Percentiles rank a stretch among this genome's conserved stretches.
Evolutionary conservation across 1,140 invertebrate genomes (phyloP).

Genomic region (Sycophila sp.): DNA sequence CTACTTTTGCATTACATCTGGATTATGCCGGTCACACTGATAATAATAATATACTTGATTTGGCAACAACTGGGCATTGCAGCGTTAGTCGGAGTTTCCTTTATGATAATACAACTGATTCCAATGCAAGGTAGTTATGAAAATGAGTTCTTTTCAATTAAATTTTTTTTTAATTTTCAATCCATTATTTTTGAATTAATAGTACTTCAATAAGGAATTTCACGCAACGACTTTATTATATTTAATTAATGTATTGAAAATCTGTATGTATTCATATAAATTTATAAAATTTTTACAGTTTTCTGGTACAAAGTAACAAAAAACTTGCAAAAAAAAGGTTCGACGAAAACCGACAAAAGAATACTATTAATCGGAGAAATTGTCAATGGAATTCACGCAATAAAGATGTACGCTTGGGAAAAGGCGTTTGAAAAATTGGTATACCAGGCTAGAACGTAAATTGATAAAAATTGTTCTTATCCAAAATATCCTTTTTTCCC

Average conservation of each 20-base stretch:
- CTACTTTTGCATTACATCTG: constrained; percentile 71
- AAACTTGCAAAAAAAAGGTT: neutral
- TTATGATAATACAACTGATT: constrained; percentile 74
- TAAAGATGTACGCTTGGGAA: constrained; percentile 23
- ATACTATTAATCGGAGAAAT: neutral
- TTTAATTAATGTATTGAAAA: neutral
- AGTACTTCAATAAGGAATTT: no score
- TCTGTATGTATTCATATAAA: neutral
- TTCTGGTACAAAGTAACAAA: constrained; percentile 6
- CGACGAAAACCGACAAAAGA: neutral
- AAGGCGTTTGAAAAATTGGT: constrained; percentile 5
- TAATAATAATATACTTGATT: constrained; percentile 71
- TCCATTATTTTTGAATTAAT: no score
- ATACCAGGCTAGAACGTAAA: neutral
- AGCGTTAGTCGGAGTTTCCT: constrained; percentile 69
- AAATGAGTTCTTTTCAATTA: no score
- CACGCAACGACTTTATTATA: neutral
- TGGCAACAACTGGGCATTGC: constrained; percentile 70
- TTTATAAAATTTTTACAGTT: neutral
- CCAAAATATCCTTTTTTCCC: no score
- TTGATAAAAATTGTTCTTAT: neutral
- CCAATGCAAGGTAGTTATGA: constrained; percentile 73
- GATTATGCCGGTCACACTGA: constrained; percentile 79
- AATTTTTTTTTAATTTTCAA: no score
- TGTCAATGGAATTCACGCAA: neutral